Conservation (phyloP, 2,888 invertebrate species). For the Caenorhabditis plicata region DNA sequence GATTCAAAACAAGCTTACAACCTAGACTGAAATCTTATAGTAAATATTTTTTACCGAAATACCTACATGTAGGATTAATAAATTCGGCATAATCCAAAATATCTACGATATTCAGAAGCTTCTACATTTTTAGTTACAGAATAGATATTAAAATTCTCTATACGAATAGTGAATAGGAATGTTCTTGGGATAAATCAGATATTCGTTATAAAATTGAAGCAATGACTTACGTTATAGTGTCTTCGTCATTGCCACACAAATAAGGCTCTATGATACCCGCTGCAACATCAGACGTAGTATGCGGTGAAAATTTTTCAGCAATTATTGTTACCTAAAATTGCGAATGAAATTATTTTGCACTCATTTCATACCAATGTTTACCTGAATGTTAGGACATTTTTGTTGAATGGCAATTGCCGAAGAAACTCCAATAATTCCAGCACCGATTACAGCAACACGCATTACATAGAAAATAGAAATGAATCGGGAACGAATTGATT, state of each 20-base stretch:
- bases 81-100: too few relatives aligned
- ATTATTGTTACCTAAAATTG: conserved; percentile 60
- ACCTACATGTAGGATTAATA: too few relatives aligned
- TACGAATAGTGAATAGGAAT: too few relatives aligned
- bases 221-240: conserved; percentile 9
- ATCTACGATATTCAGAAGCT: too few relatives aligned
- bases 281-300: conserved; percentile 63
- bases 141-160: too few relatives aligned
- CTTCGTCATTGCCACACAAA: conserved; percentile 17
- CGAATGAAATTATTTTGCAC: neutral
- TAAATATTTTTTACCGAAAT: too few relatives aligned
- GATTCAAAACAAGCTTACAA: too few relatives aligned
- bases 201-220: neutral
- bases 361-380: conserved; percentile 5
- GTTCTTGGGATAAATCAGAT: too few relatives aligned
- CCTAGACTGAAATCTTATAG: too few relatives aligned
- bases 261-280: conserved; percentile 65
- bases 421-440: conserved; percentile 48
- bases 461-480: conserved; percentile 2
- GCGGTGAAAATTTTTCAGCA: conserved; percentile 62
- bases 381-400: conserved; percentile 17
- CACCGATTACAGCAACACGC: conserved; percentile 39
- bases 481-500: too few relatives aligned
- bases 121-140: too few relatives aligned
- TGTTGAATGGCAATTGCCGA: conserved; percentile 41